These are phyloP conservation scores for Colistium nudipinnis DNA, from an alignment of 2,113 vertebrate genomes.

Conservation along the genomic window DNA sequence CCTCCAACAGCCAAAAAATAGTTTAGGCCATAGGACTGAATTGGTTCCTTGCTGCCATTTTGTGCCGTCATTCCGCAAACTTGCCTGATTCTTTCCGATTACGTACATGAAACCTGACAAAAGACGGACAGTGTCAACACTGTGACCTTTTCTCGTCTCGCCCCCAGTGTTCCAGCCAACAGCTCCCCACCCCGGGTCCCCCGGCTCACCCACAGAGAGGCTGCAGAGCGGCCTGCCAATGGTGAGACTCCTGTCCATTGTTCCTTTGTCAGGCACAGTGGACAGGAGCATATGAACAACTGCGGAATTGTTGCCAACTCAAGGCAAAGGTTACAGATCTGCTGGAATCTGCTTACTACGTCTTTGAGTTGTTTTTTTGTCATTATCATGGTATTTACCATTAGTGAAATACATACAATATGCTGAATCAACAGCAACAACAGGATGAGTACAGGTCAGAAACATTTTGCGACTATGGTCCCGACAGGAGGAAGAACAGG, in stretches of 20 bases:
- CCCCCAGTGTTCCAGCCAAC: constrained; percentile 63
- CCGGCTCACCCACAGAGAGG: constrained; percentile 65
- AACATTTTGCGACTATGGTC: constrained; percentile 13
- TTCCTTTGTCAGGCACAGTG: constrained; percentile 9
- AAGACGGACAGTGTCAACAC: constrained; percentile 14
- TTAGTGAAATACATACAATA: neutral
- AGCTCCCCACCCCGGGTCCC: constrained; percentile 67
- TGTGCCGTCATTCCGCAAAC: neutral
- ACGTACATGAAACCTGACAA: constrained; percentile 30
- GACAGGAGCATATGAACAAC: constrained; percentile 16
- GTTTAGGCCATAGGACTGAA: neutral
- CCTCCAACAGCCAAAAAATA: neutral
- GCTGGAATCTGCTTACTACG: neutral
- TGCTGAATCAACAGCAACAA: neutral
- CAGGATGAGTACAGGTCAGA: too few species aligned
- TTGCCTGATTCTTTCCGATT: neutral
- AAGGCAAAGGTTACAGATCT: constrained; percentile 7
- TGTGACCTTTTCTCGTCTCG: constrained; percentile 44
- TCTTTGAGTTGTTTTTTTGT: constrained; percentile 6
- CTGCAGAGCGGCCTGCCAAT: constrained; percentile 47
- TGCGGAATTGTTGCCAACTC: constrained; percentile 4
- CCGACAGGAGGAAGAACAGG: constrained; percentile 67
- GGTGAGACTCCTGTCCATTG: constrained; percentile 48
- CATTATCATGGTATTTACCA: too few species aligned
- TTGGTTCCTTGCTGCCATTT: constrained; percentile 1